phyloP scores from a whole-genome alignment of 2,797 vertebrate genomes.

The Argentina silus region DNA sequence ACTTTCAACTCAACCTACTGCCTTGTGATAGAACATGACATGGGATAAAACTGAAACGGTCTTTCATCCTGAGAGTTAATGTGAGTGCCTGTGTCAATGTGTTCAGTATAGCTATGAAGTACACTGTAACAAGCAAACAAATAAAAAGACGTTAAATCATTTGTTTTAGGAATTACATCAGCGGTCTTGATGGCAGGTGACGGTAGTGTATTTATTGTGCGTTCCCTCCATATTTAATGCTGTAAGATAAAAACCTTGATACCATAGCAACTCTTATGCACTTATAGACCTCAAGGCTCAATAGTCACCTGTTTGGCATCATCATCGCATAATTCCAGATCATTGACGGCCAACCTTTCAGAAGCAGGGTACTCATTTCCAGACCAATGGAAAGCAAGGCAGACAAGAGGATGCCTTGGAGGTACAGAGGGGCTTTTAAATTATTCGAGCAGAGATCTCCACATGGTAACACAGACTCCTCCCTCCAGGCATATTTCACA shows the following conservation, averaged over 20 bases:
- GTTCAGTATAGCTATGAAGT: no score
- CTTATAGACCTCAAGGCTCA: constrained; percentile 14
- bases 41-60: background rate
- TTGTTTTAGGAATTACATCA: no score
- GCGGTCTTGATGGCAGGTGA: no score
- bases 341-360: background rate
- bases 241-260: no score
- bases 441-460: constrained; percentile 33
- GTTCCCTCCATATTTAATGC: no score
- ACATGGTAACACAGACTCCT: constrained; percentile 22
- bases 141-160: background rate
- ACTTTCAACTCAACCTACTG: constrained; percentile 15
- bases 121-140: background rate
- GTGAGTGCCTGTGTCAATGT: background rate
- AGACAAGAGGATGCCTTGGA: constrained; percentile 38
- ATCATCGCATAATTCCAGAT: constrained; percentile 9
- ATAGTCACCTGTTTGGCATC: background rate
- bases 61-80: background rate
- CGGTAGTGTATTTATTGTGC: no score
- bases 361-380: constrained; percentile 28
- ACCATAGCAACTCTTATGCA: background rate
- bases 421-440: constrained; percentile 41
- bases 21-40: constrained; percentile 22
- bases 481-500: constrained; percentile 12
- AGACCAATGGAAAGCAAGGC: constrained; percentile 27